These are phyloP conservation scores for Cladorhizidae sp. DNA, from an alignment of 37 sponge, comb jelly and placozoan species.

Conservation along the genomic window DNA sequence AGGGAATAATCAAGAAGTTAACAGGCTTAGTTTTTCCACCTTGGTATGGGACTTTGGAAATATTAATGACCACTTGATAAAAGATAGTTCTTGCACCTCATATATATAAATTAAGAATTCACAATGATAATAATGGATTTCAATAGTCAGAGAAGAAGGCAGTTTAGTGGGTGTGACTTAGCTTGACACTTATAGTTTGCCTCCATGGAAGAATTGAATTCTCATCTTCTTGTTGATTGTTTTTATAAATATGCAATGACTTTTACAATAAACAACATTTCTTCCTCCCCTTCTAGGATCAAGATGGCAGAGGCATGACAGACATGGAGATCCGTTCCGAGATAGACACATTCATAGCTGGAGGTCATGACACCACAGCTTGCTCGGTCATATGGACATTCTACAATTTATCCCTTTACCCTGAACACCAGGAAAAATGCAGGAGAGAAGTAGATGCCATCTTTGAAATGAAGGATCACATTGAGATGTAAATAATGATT, in stretches of 20 bases:
- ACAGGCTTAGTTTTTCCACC: no score
- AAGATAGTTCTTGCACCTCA: no score
- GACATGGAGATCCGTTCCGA: slow-evolving; percentile 86
- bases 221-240: neutral
- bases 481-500: slow-evolving; percentile 59
- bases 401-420: slow-evolving; percentile 80
- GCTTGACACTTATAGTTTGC: neutral
- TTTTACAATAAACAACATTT: no score
- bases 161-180: no score
- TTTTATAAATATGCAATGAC: neutral
- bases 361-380: slow-evolving; percentile 95
- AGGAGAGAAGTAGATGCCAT: slow-evolving; percentile 82
- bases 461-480: slow-evolving; percentile 57
- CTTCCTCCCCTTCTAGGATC: slow-evolving; percentile 44
- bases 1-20: no score
- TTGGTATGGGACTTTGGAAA: no score
- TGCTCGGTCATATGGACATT: slow-evolving; percentile 79
- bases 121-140: no score
- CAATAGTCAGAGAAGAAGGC: no score
- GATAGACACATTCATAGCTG: slow-evolving; percentile 95
- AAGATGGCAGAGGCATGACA: slow-evolving; percentile 62
- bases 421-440: slow-evolving; percentile 86
- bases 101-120: no score
- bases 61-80: no score
- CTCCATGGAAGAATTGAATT: neutral